These are phyloP conservation scores for Dallia pectoralis DNA, from an alignment of 2,797 vertebrate species.

Conservation along the genomic window DNA sequence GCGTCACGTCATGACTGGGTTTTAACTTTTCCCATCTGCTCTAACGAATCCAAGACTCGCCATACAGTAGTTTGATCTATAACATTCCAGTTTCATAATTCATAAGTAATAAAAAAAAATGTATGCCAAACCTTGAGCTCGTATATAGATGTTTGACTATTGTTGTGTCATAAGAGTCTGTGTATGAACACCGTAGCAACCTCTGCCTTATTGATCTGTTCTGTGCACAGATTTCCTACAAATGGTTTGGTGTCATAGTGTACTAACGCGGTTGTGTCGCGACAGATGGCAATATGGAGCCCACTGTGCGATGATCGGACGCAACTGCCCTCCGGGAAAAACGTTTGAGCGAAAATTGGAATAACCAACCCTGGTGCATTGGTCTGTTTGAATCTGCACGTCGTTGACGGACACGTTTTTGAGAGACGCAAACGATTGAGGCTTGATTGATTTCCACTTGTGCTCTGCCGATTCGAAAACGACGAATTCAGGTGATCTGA, in stretches of 20 bases:
- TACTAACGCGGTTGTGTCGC: conserved; percentile 39
- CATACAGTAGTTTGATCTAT: background rate
- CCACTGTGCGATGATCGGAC: background rate
- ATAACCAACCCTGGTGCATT: background rate
- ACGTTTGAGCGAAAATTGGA: background rate
- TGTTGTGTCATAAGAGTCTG: background rate
- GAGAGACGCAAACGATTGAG: background rate
- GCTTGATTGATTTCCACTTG: background rate
- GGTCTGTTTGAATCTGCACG: background rate
- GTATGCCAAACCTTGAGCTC: background rate
- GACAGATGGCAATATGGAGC: no score
- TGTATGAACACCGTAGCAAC: conserved; percentile 8
- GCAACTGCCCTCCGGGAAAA: background rate
- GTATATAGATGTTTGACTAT: background rate
- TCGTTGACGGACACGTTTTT: background rate
- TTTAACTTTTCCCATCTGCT: conserved; percentile 1
- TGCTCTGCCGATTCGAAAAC: background rate
- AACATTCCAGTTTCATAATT: background rate
- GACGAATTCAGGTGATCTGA: background rate
- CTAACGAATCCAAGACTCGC: background rate
- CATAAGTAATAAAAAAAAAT: background rate
- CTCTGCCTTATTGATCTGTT: conserved; percentile 35
- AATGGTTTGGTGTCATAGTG: conserved; percentile 46
- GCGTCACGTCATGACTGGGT: conserved; percentile 12
- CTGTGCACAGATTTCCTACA: conserved; percentile 42